These are phyloP conservation scores for Nesoenas mayeri DNA, from an alignment of 2,113 vertebrate genomes.

Conservation along the genomic window DNA sequence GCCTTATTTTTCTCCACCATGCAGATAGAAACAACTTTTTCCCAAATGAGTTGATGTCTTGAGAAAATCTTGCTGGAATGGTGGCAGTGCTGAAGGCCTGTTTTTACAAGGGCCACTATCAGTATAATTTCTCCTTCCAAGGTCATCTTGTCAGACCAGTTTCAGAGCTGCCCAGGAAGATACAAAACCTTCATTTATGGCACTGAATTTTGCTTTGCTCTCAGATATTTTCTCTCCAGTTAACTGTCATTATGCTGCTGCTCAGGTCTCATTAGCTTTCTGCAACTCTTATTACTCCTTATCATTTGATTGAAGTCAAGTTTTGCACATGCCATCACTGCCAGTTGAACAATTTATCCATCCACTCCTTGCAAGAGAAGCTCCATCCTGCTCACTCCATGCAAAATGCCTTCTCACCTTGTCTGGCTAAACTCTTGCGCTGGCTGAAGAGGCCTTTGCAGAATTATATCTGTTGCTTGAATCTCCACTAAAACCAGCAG, in stretches of 20 bases:
- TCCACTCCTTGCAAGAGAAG: not conserved
- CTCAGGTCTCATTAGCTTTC: constrained; percentile 22
- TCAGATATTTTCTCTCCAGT: constrained; percentile 32
- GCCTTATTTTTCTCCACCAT: not conserved
- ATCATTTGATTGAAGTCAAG: not conserved
- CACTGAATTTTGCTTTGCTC: not conserved
- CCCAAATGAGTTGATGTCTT: not conserved
- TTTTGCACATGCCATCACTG: not conserved
- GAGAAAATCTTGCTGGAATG: not conserved
- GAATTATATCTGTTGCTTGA: not conserved
- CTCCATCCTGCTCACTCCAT: not conserved
- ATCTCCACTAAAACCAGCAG: not conserved
- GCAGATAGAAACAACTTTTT: not conserved
- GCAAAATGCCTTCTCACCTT: not conserved
- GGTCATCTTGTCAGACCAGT: not conserved
- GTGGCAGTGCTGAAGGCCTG: not conserved
- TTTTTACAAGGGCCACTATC: not conserved
- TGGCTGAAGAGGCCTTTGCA: not conserved
- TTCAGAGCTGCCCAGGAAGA: not conserved
- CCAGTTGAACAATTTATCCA: not conserved
- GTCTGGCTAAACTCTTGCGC: not conserved
- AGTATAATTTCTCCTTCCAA: not conserved
- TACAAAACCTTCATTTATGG: not conserved
- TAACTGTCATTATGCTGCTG: constrained; percentile 25
- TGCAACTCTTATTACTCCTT: not conserved